These are phyloP conservation scores for Nycteola revayana DNA, from an alignment of 2,888 invertebrate genomes.

Conservation along the genomic window DNA sequence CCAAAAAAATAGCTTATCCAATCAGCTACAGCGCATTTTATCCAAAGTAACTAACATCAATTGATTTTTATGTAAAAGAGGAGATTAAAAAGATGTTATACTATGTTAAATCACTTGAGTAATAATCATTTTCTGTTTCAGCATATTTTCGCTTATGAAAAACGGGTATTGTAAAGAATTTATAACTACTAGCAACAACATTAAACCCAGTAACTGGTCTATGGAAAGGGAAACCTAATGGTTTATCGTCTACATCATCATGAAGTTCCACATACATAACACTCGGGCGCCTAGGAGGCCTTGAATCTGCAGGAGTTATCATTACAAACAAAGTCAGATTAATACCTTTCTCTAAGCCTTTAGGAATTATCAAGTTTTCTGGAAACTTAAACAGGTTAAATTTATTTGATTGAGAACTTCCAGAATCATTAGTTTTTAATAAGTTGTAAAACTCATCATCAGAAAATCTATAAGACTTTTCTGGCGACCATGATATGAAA, in stretches of 20 bases:
- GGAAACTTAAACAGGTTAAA: constrained; percentile 65
- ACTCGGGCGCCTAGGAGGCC: constrained; percentile 26
- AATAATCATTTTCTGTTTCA: too few relatives aligned
- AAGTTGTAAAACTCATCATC: constrained; percentile 51
- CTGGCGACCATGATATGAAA: constrained; percentile 52
- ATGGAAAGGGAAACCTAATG: constrained; percentile 72
- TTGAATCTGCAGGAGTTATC: constrained; percentile 44
- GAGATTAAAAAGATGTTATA: too few relatives aligned
- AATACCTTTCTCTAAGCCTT: constrained; percentile 55
- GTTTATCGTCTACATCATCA: constrained; percentile 49
- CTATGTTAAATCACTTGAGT: too few relatives aligned
- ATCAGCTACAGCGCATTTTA: too few relatives aligned
- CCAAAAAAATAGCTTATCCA: too few relatives aligned
- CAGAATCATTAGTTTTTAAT: constrained; percentile 30
- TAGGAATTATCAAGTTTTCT: constrained; percentile 59
- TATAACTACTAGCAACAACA: constrained; percentile 50
- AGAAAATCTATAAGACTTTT: constrained; percentile 46
- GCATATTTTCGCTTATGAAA: constrained; percentile 51
- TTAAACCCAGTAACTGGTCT: constrained; percentile 44
- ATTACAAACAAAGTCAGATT: constrained; percentile 66
- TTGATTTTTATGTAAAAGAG: too few relatives aligned
- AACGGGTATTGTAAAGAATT: constrained; percentile 59
- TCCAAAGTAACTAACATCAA: too few relatives aligned
- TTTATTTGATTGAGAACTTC: constrained; percentile 30
- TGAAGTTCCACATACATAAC: constrained; percentile 40